These are phyloP conservation scores for Laupala kohalensis DNA, from an alignment of 1,140 invertebrate genomes.

Conservation along the genomic window DNA sequence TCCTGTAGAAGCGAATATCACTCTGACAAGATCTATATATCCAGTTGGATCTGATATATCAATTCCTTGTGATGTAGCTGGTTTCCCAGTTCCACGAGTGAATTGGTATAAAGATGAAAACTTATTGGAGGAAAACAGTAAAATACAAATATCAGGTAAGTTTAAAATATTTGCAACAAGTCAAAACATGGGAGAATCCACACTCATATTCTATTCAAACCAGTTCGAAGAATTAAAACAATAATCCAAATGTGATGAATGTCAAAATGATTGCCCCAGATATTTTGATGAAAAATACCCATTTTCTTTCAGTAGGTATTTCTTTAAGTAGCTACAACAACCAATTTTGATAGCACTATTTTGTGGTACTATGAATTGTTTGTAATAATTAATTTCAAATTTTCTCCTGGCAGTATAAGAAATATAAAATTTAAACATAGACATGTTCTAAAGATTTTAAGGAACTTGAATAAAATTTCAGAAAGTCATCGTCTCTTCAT, in stretches of 20 bases:
- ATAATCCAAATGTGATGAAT: no score
- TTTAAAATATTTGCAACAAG: no score
- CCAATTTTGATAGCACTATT: no score
- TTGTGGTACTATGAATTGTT: no score
- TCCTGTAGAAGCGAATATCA: slow-evolving; percentile 44
- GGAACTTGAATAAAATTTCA: slow-evolving; percentile 19
- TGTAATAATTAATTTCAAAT: no score
- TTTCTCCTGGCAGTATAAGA: not conserved
- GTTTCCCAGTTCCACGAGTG: slow-evolving; percentile 57
- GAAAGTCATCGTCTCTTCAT: slow-evolving; percentile 55
- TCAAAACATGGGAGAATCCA: no score
- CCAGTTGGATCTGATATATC: slow-evolving; percentile 48
- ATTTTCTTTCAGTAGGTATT: no score
- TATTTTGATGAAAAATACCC: no score
- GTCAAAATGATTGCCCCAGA: no score
- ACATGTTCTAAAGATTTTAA: not conserved
- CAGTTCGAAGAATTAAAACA: no score
- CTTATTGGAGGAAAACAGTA: slow-evolving; percentile 33
- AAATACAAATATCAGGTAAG: slow-evolving; percentile 46
- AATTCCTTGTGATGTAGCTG: slow-evolving; percentile 60
- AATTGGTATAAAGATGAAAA: slow-evolving; percentile 65
- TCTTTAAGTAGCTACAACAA: no score
- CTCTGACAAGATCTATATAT: slow-evolving; percentile 36
- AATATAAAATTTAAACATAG: not conserved
- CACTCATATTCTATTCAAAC: no score